phyloP scores from a whole-genome alignment of 2,797 vertebrate genomes.

The Mormyrus proboscirostris region DNA sequence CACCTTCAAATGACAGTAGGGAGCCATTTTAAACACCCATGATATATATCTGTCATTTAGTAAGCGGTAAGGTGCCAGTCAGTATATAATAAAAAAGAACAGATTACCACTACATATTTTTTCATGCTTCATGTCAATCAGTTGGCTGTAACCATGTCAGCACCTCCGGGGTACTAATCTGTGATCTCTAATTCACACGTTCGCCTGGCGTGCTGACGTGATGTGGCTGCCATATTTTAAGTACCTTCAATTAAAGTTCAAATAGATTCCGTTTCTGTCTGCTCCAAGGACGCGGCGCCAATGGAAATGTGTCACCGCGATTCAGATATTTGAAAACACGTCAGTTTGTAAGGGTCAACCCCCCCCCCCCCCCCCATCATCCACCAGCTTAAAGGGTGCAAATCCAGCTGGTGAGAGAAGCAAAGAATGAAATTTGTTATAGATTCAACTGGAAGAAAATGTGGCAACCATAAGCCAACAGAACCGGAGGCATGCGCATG shows the following conservation, averaged over 20 bases:
- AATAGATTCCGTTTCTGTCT: background rate
- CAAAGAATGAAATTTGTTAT: background rate
- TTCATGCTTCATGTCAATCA: background rate
- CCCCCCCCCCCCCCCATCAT: background rate
- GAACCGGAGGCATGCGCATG: background rate
- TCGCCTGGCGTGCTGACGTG: background rate
- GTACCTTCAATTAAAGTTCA: conserved; percentile 8
- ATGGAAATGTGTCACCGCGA: background rate
- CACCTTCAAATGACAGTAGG: conserved; percentile 7
- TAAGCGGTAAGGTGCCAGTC: background rate
- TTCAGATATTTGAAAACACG: conserved; percentile 6
- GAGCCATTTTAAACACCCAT: conserved; percentile 4
- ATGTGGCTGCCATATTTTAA: conserved; percentile 8
- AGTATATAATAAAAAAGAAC: conserved; percentile 8
- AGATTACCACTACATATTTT: conserved; percentile 4
- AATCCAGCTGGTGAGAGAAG: background rate
- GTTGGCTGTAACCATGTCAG: conserved; percentile 3
- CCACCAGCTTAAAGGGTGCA: background rate
- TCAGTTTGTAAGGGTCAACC: background rate
- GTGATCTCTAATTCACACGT: conserved; percentile 11
- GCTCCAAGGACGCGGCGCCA: background rate
- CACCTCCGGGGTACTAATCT: conserved; percentile 5
- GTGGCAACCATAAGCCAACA: background rate
- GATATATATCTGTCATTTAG: conserved; percentile 6
- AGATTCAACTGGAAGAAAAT: background rate